Evolutionary conservation across 2,797 vertebrate genomes (phyloP), one percentile per base, ranked within the genome.

Genomic region (Sebastes paucispinis): DNA sequence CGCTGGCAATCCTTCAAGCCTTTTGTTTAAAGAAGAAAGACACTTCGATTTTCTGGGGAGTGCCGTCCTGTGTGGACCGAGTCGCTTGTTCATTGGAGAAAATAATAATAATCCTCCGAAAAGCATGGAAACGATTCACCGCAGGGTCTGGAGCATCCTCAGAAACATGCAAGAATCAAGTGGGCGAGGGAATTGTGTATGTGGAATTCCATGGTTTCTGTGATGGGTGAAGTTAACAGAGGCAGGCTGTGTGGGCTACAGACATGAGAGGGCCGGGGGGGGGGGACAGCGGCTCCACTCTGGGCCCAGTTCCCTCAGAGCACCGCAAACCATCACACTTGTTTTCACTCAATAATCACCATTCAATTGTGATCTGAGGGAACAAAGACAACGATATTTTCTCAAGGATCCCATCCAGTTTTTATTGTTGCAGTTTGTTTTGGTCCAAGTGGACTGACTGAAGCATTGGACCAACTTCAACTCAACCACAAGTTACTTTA

Each of bases 21-120:
- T 80, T n/a, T 63, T 8, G 22, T 77, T 84, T 74, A 73, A 63
- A 82, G 75, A 83, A 83, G 59, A 83, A 72, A 80, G 69, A 29
- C n/a, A 11, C 64, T 80, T 82, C 7, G 60, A 77, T 79, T 83
- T 81, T 64, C 31, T 52, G 22, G 29, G 68, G 68, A 78, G 66
- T n/a, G 68, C 34, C 25, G 4, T 77, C 52, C 66, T 57, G 69
- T 50, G 22, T 68, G 57, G 52, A 29, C 58, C 20, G 47, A 71
- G 73, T n/a, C 14, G 8, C 73, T 62, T 20, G 54, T 69, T 55
- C 43, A 36, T 20, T 31, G 43, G 62, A 60, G 43, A 70, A 52
- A 76, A 68, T 58, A 59, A 74, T 31, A 79, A 75, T 16, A 54
- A 58, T 81, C 57, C 66, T 52, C 25, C 7, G 6, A 62, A 73